Evolutionary conservation across 2,113 vertebrate species (phyloP), one percentile per base, ranked within the genome.

Genomic region (Ceratotherium simum): DNA sequence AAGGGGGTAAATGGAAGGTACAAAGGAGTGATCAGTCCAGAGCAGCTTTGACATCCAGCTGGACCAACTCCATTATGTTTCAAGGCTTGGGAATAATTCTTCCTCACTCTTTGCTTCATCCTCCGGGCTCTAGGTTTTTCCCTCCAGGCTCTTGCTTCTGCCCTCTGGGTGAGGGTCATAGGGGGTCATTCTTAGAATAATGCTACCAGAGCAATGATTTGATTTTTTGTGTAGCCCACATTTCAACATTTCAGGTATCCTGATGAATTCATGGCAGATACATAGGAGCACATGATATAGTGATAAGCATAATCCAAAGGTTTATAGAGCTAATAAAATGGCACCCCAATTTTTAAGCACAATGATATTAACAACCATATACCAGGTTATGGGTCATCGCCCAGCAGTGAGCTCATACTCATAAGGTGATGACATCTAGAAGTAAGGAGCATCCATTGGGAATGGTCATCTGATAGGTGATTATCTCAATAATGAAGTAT

Each of bases 321-420:
- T 78, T 89, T 95, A 46, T 89, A 82, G 94, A 80, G 42, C n/a
- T 72, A 56, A 54, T 56, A 67, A 92, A 90, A 92, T 36, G 31
- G 29, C 29, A 48, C 11, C 13, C 12, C 17, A 21, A 11, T 60
- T 96, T 90, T 82, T 65, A 92, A 84, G 51, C 20, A 51, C 73
- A 81, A 39, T 56, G 48, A 3, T 87, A 33, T 92, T 75, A 95
- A 92, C 25, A 16, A 88, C 12, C 25, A n/a, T 72, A 13, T 82
- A 51, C 33, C 56, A 91, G 29, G 56, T 54, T 78, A 64, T 90
- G 58, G 84, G 39, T 93, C 89, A 70, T 21, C 12, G 31, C 18
- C 60, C 36, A 93, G 42, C 20, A 87, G 33, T 72, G 54, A 91
- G 46, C 46, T 96, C 64, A 78, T 60, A 84, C 27, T 83, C 58